Base-by-base conservation (phyloP, 2,113 vertebrate genomes). In the Arenaria interpres region DNA sequence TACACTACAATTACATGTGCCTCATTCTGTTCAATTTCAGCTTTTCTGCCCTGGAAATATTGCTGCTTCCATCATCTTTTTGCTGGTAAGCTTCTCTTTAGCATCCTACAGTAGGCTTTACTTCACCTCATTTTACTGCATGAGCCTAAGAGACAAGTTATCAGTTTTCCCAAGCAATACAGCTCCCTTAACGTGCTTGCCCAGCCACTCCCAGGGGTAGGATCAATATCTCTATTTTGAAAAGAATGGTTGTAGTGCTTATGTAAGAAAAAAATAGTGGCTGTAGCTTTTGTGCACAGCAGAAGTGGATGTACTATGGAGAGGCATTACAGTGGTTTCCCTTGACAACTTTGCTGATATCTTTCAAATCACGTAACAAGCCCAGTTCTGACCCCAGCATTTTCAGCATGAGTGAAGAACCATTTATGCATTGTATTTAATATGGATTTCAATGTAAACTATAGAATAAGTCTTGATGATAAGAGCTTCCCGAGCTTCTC, bases 181-280 rank as follows among this genome's bases (percentile, higher is more conserved):
- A 85, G 25, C 19, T 91, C 66, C 80, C 66, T 91, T 78, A 78
- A 46, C 48, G 60, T 51, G 56, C 33, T 82, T 94, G 25, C 37
- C 69, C 56, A 82, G 84, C 56, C 87, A 87, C 68, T 92, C 77
- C 84, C 80, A 78, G 67, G 72, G 60, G 69, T 28, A 91, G 35
- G 35, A 96, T 92, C 91, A 56, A 95, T 95, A 92, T 10, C 24
- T 25, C 46, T 79, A 7, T 79, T 85, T 93, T 78, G 62, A 85
- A 96, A 95, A 95, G 56, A 89, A 88, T 82, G 48, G 67, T 4
- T 91, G 76, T 82, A 51, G 62, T 51, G 63, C 18, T 92, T 16
- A 46, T 33, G 73, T 56, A 83, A 71, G 62, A 82, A 54, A 83
- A 67, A 66, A 71, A 3, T 35, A 85, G 78, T 56, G 35, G 51